Conservation (phyloP, 2,888 invertebrate genomes). For the Eubasilissa splendida region DNA sequence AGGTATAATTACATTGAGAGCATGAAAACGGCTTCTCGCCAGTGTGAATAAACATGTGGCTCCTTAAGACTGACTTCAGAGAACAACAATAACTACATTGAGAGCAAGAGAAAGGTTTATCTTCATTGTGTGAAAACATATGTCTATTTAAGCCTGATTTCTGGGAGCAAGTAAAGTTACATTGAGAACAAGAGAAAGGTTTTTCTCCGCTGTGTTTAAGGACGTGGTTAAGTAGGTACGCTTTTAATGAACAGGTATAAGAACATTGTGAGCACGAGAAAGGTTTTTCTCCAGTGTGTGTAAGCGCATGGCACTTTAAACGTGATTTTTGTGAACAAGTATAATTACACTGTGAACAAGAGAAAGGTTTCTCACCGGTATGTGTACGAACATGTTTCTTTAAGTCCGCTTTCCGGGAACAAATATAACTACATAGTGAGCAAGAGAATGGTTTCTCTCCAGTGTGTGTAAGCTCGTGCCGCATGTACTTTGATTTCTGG, state of each 20-base stretch:
- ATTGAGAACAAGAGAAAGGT: neutral
- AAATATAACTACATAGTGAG: too few species aligned
- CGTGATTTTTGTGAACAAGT: too few species aligned
- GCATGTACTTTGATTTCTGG: neutral
- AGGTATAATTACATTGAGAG: too few species aligned
- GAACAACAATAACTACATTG: neutral
- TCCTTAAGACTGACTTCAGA: neutral
- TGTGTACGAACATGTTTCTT: too few species aligned
- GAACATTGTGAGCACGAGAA: too few species aligned
- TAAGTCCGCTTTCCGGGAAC: too few species aligned
- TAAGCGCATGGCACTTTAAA: too few species aligned
- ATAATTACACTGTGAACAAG: too few species aligned
- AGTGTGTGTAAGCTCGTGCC: neutral
- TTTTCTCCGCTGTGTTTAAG: conserved; percentile 1
- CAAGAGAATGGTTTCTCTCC: too few species aligned
- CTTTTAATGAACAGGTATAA: neutral
- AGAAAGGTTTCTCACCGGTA: too few species aligned
- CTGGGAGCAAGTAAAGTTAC: neutral
- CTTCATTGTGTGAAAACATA: neutral
- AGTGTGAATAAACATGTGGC: neutral
- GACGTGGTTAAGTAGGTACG: neutral
- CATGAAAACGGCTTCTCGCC: too few species aligned
- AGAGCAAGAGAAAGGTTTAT: neutral
- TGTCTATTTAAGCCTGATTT: neutral
- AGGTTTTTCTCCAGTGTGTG: too few species aligned